Base-by-base conservation (phyloP, 2,888 invertebrate species). In the Troilus luridus region DNA sequence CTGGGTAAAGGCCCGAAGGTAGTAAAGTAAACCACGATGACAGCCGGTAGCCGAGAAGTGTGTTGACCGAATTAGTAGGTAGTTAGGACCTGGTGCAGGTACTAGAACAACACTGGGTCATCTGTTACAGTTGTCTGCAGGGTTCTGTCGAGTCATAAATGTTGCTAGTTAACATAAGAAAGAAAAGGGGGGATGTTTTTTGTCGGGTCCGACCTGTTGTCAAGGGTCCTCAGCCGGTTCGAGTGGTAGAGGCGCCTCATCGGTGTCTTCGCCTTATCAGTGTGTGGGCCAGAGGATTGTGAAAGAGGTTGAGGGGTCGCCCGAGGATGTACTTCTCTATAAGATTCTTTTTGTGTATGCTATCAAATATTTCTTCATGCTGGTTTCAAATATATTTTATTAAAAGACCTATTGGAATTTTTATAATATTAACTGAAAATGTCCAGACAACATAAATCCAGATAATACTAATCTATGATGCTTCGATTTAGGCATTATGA, bases 101-200 rank as follows among this genome's bases (percentile, higher is more conserved):
- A 85, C 56, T 58, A 85, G 85, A 85, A 85, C 54, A 85, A 85
- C 85, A 85, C 85, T 85, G 85, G 85, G 2, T 54, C 56, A 54
- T 58, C 85, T 85, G 85, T 58, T 85, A 85, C 56, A 85, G 85
- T 85, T 85, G 56, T 56, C 8, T 5, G 19, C 6, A 27, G 60
- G 19, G 54, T 89, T 54, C 62, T 89, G 89, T 54, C 89, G 54
- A 89, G 89, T 89, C 89, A 89, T 54, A 89, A 89, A 89, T 89
- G 89, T 89, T 89, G 62, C 89, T 89, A 89, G 89, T 89, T 89
- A 89, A 24, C 89, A 89, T 89, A 89, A 89, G 89, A 89, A 89
- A 54, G 62, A 67, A 19, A 41, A 56, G 88, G n/a, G 27, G 60
- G 62, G 21, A 21, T 64, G 89, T 59, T 88, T 88, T 88, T 89